Evolutionary conservation across 1,140 invertebrate species (phyloP).

Genomic region (Drosophila guanche): DNA sequence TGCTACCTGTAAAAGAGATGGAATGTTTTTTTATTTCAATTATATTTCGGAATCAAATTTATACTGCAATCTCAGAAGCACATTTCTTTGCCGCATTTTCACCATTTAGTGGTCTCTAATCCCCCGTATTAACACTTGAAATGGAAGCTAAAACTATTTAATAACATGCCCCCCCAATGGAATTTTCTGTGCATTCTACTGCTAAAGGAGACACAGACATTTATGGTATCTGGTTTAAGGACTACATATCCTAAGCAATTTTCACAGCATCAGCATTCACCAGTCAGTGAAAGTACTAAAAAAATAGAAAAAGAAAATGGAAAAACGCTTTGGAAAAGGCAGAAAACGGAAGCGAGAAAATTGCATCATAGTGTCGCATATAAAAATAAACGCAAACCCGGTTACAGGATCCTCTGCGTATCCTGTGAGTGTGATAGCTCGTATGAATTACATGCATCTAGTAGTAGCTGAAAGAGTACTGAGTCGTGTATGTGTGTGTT

Average conservation of each 20-base stretch:
- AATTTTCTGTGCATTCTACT: conserved; percentile 4
- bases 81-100: not conserved
- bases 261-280: conserved; percentile 66
- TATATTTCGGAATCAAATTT: not conserved
- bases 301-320: conserved; percentile 13
- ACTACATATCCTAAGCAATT: conserved; percentile 39
- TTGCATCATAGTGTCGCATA: conserved; percentile 79
- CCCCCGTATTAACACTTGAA: not conserved
- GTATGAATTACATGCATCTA: conserved; percentile 73
- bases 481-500: conserved; percentile 28
- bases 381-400: conserved; percentile 74
- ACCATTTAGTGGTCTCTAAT: conserved; percentile 16
- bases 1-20: conserved; percentile 89
- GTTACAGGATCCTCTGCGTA: conserved; percentile 58
- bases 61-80: not conserved
- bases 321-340: conserved; percentile 34
- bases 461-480: conserved; percentile 10
- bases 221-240: too few species aligned
- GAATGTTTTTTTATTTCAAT: conserved; percentile 1
- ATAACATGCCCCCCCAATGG: conserved; percentile 23
- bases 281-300: conserved; percentile 28
- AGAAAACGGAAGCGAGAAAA: conserved; percentile 73
- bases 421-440: conserved; percentile 54
- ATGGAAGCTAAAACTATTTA: conserved; percentile 18
- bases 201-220: conserved; percentile 12